Base-by-base conservation (phyloP, 2,888 invertebrate species). In the Yponomeuta malinellus region DNA sequence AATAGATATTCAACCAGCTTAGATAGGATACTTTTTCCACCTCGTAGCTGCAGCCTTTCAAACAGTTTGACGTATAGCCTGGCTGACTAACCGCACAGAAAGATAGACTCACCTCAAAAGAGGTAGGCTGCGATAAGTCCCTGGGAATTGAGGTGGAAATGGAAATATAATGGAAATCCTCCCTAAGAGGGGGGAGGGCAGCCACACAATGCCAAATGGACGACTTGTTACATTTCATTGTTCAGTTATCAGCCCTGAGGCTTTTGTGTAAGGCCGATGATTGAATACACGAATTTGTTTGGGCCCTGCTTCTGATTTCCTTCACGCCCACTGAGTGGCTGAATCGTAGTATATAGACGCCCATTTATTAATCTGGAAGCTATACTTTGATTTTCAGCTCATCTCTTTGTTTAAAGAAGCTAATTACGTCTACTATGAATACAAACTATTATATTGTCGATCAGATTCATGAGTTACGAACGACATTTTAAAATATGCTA, bases 201-300 rank as follows among this genome's bases (percentile, higher is more conserved):
- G 79, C 79, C 85, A 82, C 83, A 91, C 92, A 92, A 92, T 92
- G 89, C 86, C 82, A 88, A 86, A 89, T 87, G 87, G 89, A 90
- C 90, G 91, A 90, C 91, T 92, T 89, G 91, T 91, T 91, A 91
- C 92, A 90, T 91, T 91, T 90, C 92, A 92, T 91, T 92, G 92
- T 92, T 90, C 91, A 89, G 91, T 89, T 92, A 92, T 92, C 92
- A 91, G 90, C 66, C 79, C 85, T 82, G 81, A 83, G 89, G 89
- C 91, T 83, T 90, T 92, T 91, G 91, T 91, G 88, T 82, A 83
- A 81, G 83, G 84, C 81, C 79, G 91, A 92, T 92, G 92, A 92
- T 92, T 92, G 92, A 92, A 90, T 91, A 90, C 86, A 84, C 86
- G 89, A 90, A 92, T 92, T 92, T 92, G 92, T 92, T 92, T 83